Base-by-base conservation (phyloP, 2,113 vertebrate genomes). In the Ptilonorhynchus violaceus region DNA sequence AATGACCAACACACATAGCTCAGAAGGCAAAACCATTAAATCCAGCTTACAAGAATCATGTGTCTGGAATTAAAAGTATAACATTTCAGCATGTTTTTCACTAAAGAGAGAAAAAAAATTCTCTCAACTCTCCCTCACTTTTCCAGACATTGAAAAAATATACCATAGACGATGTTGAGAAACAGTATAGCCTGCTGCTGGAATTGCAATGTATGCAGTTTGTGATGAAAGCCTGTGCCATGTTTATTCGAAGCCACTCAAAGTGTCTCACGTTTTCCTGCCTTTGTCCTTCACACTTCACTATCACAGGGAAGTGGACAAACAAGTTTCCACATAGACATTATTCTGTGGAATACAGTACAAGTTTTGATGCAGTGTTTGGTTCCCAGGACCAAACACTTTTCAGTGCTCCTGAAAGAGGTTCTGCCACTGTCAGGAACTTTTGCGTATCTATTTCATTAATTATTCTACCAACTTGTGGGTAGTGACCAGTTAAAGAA, bases 1-100 rank as follows among this genome's bases (percentile, higher is more conserved):
- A 58, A 64, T 72, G 74, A 89, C 69, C 69, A 81, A 81, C 37
- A 88, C 27, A 64, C 20, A 35, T 3, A 86, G 66, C 58, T 95
- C 58, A 94, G 85, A 89, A 89, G 55, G 41, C 62, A 96, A 89
- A 94, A 62, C 62, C 49, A 73, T 94, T 89, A 94, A 89, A 89
- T 62, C 46, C 92, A 96, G 69, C 41, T 96, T 87, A 94, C 23
- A 82, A 55, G 46, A 85, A 82, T 93, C 95, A 85, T 17, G 74
- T 69, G 87, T 89, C 81, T 88, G 74, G 81, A 89, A 96, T 96
- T 92, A 88, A 92, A 89, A 91, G 52, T 67, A 73, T 15, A 92
- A 41, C 42, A 85, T 76, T 96, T 87, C 73, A 72, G 59, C 33
- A 63, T 74, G 66, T 13, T 89, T 85, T 88, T 67, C 5, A 1